These are phyloP conservation scores for Drosophila buzzatii DNA, from an alignment of 2,888 invertebrate genomes.

Conservation along the genomic window DNA sequence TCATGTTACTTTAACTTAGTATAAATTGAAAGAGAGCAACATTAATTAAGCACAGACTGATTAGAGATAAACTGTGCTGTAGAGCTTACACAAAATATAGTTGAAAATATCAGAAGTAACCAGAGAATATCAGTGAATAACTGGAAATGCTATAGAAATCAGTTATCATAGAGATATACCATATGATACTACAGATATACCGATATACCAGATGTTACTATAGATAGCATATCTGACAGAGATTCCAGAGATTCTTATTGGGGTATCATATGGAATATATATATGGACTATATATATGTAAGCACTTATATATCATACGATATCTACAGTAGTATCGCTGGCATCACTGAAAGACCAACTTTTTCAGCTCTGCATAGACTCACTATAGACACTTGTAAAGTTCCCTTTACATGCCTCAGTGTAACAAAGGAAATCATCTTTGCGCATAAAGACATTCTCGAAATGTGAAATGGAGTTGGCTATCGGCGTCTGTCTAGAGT, in stretches of 20 bases:
- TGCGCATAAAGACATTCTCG: not conserved
- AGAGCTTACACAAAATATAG: too few relatives aligned
- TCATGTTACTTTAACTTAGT: too few relatives aligned
- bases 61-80: too few relatives aligned
- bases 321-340: not conserved
- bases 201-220: not conserved
- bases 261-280: not conserved
- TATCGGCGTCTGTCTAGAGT: not conserved
- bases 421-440: not conserved
- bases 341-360: not conserved
- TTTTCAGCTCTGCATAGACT: not conserved
- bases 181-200: too few relatives aligned
- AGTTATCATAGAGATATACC: too few relatives aligned
- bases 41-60: too few relatives aligned
- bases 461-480: conserved; percentile 1
- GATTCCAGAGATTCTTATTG: not conserved
- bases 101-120: too few relatives aligned
- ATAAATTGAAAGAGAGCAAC: too few relatives aligned
- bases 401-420: not conserved
- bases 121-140: too few relatives aligned
- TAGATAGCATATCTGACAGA: not conserved
- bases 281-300: too few relatives aligned
- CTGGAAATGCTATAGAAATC: too few relatives aligned
- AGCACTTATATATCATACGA: too few relatives aligned
- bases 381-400: not conserved